These are phyloP conservation scores for Acholoe squamosa DNA, from an alignment of 2,888 invertebrate genomes.

Conservation along the genomic window DNA sequence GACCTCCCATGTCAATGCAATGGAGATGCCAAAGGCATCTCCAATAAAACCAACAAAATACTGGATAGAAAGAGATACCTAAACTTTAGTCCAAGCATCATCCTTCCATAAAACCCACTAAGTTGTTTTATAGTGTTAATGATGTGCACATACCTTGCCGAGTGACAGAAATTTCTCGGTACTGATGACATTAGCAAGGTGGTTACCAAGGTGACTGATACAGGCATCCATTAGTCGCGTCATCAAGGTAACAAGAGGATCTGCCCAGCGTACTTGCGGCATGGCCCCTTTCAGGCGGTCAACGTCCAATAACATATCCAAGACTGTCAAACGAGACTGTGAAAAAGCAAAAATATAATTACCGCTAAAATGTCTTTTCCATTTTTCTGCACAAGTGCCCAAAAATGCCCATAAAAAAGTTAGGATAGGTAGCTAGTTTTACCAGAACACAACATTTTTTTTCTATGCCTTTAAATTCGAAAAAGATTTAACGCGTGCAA, in stretches of 20 bases:
- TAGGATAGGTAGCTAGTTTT: background rate
- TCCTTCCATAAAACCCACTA: too few relatives aligned
- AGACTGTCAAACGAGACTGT: conserved; percentile 86
- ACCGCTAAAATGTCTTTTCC: background rate
- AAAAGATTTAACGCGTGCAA: too few relatives aligned
- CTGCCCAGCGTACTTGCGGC: conserved; percentile 92
- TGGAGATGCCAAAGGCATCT: too few relatives aligned
- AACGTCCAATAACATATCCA: conserved; percentile 92
- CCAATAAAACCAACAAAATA: too few relatives aligned
- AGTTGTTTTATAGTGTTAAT: too few relatives aligned
- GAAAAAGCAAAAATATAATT: background rate
- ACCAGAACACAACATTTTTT: too few relatives aligned
- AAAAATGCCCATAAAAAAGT: background rate
- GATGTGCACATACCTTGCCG: conserved; percentile 84
- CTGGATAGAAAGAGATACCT: too few relatives aligned
- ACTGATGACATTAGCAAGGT: conserved; percentile 90
- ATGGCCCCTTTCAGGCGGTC: conserved; percentile 91
- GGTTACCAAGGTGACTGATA: conserved; percentile 90
- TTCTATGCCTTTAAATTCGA: too few relatives aligned
- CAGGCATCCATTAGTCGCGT: conserved; percentile 91
- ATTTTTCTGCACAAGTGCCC: background rate
- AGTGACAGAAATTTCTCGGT: conserved; percentile 88
- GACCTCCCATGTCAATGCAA: too few relatives aligned
- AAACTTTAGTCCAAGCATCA: too few relatives aligned
- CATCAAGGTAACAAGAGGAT: conserved; percentile 90